Evolutionary conservation across 2,113 vertebrate genomes (phyloP).

Genomic region (Cervus canadensis): DNA sequence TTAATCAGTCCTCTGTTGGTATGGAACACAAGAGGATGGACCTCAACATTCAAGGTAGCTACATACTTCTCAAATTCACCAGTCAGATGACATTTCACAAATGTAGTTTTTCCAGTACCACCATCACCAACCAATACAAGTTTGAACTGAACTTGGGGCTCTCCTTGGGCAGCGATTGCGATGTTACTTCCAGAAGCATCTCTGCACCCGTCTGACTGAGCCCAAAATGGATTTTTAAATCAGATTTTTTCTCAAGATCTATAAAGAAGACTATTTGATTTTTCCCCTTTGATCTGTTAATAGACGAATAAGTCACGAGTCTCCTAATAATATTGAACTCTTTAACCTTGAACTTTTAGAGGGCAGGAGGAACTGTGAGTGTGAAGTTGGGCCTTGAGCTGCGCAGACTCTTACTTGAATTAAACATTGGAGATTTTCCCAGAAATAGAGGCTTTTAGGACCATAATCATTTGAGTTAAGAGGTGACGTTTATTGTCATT

Average conservation of each 20-base stretch:
- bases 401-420: not conserved
- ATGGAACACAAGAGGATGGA: not conserved
- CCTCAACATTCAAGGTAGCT: not conserved
- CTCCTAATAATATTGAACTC: not conserved
- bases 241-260: not conserved
- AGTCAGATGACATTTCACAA: not conserved
- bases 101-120: not conserved
- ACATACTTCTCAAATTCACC: not conserved
- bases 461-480: not conserved
- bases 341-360: not conserved
- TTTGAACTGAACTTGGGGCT: not conserved
- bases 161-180: not conserved
- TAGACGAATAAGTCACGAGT: not conserved
- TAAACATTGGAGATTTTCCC: slow-evolving; percentile 13
- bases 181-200: not conserved
- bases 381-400: not conserved
- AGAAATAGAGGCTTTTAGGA: not conserved
- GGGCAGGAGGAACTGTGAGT: not conserved
- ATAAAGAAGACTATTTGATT: not conserved
- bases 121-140: not conserved
- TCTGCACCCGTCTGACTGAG: not conserved
- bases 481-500: not conserved
- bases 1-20: not conserved
- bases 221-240: slow-evolving; percentile 18
- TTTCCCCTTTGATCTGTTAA: not conserved